These are phyloP conservation scores for Motacilla alba DNA, from an alignment of 2,113 vertebrate genomes.

Conservation along the genomic window DNA sequence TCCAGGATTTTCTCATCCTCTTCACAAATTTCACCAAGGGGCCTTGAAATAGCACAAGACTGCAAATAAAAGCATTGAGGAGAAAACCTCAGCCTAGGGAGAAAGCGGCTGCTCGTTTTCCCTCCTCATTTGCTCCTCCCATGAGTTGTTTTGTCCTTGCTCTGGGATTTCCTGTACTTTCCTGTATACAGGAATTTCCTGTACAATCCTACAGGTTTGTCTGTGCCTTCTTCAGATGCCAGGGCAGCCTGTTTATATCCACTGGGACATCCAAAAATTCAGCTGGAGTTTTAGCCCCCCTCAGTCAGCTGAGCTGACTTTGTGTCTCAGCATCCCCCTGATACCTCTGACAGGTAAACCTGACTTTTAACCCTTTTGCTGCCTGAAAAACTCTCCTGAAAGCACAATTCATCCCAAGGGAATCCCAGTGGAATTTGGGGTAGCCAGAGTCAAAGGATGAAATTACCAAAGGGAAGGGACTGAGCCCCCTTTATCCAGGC, in stretches of 20 bases:
- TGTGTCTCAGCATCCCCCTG: not conserved
- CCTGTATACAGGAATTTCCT: slow-evolving; percentile 35
- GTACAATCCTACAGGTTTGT: not conserved
- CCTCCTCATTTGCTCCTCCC: not conserved
- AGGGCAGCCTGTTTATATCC: not conserved
- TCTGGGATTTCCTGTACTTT: not conserved
- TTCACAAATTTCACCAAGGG: not conserved
- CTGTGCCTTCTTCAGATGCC: not conserved
- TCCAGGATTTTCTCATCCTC: not conserved
- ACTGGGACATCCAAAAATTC: not conserved
- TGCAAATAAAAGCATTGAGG: not conserved
- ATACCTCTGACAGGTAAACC: not conserved
- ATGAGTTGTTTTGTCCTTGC: not conserved
- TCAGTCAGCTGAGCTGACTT: not conserved
- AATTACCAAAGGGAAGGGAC: not conserved
- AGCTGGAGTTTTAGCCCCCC: not conserved
- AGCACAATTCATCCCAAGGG: not conserved
- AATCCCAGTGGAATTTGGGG: not conserved
- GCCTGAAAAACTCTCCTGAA: not conserved
- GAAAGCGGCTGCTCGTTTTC: not conserved
- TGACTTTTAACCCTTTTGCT: not conserved
- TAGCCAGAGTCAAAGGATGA: not conserved
- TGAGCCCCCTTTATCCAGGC: not conserved
- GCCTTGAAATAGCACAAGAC: not conserved
- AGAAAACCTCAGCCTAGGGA: not conserved